Evolutionary conservation across 2,888 invertebrate genomes (phyloP), one percentile per base, ranked within the genome.

Genomic region (Oithona nana): DNA sequence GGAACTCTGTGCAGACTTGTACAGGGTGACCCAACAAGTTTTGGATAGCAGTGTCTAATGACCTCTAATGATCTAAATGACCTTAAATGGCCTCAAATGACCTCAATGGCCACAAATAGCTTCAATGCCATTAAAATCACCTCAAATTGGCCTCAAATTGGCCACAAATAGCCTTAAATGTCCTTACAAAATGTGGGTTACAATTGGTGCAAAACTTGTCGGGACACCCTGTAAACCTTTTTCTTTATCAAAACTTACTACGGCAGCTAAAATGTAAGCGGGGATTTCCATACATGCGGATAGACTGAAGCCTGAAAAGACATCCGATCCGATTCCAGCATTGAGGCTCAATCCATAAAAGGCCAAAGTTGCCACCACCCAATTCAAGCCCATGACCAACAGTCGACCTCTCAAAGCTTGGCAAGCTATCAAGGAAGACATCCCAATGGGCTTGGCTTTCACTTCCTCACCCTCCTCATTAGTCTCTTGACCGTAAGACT

Each of bases 261-360:
- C n/a, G n/a, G 26, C 26, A 22, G 48, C n/a, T 8, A 59, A n/a
- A 13, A 59, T 28, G 48, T 59, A 59, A 2, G 31, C 39, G 2
- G 59, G 59, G 16, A 59, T 48, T 26, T 59, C 59, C 26, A 59
- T 39, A 16, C 22, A 39, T 3, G 59, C 59, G 48, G 39, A 22
- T 11, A 39, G 24, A 6, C 20, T 22, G 31, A 59, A 26, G 22
- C 16, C 28, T 8, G 20, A 20, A 48, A 39, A 59, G 2, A 24
- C n/a, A 24, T 57, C 24, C 16, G 16, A 16, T 16, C 30, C 29
- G 24, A 57, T 28, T 13, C 57, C 30, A 1, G 57, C 57, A 24
- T 20, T 57, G 29, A 57, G 16, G 31, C 57, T 29, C 20, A 57
- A 29, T 3, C 57, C 57, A 24, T 57, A 57, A 28, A 20, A 57